Evolutionary conservation across 2,113 vertebrate species (phyloP).

Genomic region (Sylvietta virens): DNA sequence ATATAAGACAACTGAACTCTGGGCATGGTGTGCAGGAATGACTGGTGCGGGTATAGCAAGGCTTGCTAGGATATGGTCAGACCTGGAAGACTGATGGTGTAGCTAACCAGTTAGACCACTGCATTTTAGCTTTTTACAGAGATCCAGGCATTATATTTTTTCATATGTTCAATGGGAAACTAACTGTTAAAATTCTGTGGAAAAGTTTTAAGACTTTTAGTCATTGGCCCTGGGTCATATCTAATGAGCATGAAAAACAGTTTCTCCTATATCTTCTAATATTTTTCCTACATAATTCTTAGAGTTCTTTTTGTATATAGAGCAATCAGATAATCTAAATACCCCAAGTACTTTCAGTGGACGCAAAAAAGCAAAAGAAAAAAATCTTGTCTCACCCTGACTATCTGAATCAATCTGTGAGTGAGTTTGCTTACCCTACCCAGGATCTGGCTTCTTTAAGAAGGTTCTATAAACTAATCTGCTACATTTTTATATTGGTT

Average conservation of each 20-base stretch:
- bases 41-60: background rate
- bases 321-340: background rate
- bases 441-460: background rate
- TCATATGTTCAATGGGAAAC: background rate
- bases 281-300: constrained; percentile 2
- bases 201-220: background rate
- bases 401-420: background rate
- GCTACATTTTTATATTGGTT: background rate
- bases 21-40: background rate
- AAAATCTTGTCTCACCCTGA: background rate
- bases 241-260: background rate
- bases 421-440: background rate
- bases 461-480: background rate
- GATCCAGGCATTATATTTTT: background rate
- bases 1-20: background rate
- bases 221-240: background rate
- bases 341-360: background rate
- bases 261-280: constrained; percentile 5
- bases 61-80: background rate
- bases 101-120: background rate
- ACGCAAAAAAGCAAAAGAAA: background rate
- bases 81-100: background rate
- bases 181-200: background rate
- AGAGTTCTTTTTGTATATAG: background rate
- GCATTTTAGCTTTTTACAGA: background rate